phyloP scores from a whole-genome alignment of 2,797 vertebrate species.

The Sardinella longiceps region DNA sequence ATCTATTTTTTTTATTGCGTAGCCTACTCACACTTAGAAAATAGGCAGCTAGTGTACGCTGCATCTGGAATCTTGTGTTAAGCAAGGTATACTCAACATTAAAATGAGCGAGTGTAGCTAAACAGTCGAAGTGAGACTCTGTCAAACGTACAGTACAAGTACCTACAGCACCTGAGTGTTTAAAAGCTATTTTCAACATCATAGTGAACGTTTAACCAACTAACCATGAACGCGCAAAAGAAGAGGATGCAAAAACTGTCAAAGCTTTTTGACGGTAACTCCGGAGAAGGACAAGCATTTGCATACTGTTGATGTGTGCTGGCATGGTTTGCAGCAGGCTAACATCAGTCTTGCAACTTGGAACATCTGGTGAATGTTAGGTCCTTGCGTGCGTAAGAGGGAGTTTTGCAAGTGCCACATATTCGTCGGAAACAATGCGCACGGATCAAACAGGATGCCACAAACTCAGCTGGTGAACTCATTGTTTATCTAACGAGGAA shows the following conservation, averaged over 20 bases:
- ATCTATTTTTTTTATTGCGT: conserved; percentile 4
- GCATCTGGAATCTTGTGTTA: neutral
- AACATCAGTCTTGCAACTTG: conserved; percentile 14
- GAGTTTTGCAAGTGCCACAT: conserved; percentile 16
- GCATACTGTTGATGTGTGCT: neutral
- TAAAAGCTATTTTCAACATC: neutral
- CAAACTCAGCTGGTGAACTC: neutral
- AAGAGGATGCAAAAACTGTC: conserved; percentile 19
- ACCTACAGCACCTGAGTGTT: neutral
- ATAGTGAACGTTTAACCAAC: neutral
- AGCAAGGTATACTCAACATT: neutral
- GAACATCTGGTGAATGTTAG: conserved; percentile 28
- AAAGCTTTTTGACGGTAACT: neutral
- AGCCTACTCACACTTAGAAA: neutral
- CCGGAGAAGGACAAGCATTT: neutral
- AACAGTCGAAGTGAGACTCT: neutral
- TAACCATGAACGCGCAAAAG: neutral
- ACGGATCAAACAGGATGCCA: neutral
- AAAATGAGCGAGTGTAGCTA: no score
- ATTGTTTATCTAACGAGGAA: neutral
- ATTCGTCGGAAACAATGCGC: neutral
- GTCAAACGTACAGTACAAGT: neutral
- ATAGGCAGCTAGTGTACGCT: neutral
- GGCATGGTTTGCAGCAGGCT: neutral
- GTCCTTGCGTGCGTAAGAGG: neutral